Percentiles rank a stretch among this genome's conserved stretches.
Conservation (phyloP, 2,797 vertebrate species). For the Glossophaga mutica region DNA sequence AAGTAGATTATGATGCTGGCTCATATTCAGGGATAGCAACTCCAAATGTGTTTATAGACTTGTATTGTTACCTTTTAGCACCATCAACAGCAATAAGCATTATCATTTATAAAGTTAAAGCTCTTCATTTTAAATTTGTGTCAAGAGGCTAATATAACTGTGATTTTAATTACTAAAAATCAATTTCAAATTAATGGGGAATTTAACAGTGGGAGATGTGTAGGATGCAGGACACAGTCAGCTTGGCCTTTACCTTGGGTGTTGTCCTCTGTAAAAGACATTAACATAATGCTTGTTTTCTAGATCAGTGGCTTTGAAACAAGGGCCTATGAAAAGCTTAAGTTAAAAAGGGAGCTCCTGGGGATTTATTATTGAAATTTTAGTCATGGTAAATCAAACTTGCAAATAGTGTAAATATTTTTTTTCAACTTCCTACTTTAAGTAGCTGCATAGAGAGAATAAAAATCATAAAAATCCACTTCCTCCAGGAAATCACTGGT, state of each 20-base stretch:
- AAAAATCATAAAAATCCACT: conserved; percentile 16
- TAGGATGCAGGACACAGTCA: conserved; percentile 41
- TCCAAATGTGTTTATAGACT: conserved; percentile 60
- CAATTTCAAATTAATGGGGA: conserved; percentile 73
- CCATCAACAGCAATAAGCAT: conserved; percentile 58
- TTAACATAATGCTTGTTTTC: conserved; percentile 64
- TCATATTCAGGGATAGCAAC: conserved; percentile 56
- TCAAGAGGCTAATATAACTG: conserved; percentile 76
- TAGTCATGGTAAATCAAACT: conserved; percentile 63
- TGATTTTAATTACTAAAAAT: conserved; percentile 79
- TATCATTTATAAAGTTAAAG: conserved; percentile 73
- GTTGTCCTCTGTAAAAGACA: conserved; percentile 42
- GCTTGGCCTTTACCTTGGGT: conserved; percentile 55
- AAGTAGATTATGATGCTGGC: conserved; percentile 74
- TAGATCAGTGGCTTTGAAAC: conserved; percentile 41
- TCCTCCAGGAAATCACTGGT: conserved; percentile 16
- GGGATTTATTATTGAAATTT: conserved; percentile 57
- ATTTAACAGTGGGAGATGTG: conserved; percentile 69
- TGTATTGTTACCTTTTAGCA: conserved; percentile 70
- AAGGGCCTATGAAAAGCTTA: conserved; percentile 11
- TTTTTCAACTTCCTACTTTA: conserved; percentile 42
- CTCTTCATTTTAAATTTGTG: conserved; percentile 74
- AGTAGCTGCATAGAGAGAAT: conserved; percentile 32
- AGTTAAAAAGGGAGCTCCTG: conserved; percentile 38
- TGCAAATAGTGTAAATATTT: conserved; percentile 30